A percentile compares a stretch with the other conserved stretches of the same genome.
Evolutionary conservation across 1,140 invertebrate species (phyloP).

Genomic region (Anastrepha ludens): DNA sequence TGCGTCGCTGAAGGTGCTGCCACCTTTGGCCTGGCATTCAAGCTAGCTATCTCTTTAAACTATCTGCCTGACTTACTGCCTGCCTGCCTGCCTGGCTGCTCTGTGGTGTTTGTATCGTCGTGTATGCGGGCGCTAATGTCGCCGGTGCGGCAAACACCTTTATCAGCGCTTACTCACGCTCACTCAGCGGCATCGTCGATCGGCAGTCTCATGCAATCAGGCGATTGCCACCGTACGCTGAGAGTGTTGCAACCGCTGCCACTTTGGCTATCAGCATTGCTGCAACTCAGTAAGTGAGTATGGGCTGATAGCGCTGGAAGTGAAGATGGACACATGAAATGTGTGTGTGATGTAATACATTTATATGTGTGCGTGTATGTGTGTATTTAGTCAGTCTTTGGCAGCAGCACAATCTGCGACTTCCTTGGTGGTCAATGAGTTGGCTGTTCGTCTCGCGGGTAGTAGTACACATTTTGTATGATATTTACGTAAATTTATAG

Average conservation of each 20-base stretch:
- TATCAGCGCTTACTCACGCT: constrained; percentile 61
- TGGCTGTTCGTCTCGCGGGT: neutral
- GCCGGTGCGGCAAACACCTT: constrained; percentile 72
- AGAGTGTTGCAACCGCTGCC: constrained; percentile 16
- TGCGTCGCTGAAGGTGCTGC: neutral
- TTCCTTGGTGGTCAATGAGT: constrained; percentile 34
- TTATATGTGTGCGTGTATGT: neutral
- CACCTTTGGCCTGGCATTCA: constrained; percentile 29
- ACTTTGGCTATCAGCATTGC: constrained; percentile 24
- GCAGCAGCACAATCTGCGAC: neutral
- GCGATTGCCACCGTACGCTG: neutral
- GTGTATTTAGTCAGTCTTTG: neutral
- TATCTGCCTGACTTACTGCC: constrained; percentile 48
- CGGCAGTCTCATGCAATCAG: neutral
- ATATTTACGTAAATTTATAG: constrained; percentile 35
- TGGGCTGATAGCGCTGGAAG: neutral
- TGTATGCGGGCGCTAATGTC: constrained; percentile 70
- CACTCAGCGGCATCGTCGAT: neutral
- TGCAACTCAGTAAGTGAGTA: constrained; percentile 37
- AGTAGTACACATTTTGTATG: neutral
- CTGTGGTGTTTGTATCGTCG: neutral
- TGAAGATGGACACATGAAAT: neutral
- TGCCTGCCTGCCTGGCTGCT: neutral
- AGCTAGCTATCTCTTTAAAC: constrained; percentile 35
- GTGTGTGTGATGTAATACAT: too few species aligned